Conservation (phyloP, 53 echinoderm and acorn worm genomes). For the Henricia sp. region DNA sequence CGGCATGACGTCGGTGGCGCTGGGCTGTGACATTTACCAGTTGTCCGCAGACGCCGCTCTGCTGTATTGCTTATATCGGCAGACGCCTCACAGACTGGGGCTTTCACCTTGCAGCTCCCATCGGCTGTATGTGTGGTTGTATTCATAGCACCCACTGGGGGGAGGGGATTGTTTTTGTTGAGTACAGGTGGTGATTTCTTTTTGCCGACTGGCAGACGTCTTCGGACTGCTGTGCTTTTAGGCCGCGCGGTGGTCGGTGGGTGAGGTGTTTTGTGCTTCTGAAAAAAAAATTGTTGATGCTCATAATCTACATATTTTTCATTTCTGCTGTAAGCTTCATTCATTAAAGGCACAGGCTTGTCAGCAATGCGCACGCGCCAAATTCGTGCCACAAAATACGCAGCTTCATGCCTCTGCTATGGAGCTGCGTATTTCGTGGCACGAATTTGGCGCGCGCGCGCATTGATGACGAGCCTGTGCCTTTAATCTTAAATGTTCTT, state of each 20-base stretch:
- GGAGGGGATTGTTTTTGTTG: slow-evolving; percentile 86
- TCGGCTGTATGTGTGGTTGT: slow-evolving; percentile 33
- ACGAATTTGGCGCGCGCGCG: too few species aligned
- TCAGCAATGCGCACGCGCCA: too few species aligned
- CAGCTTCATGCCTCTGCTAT: too few species aligned
- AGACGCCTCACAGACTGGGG: slow-evolving; percentile 7
- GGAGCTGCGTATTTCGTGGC: too few species aligned
- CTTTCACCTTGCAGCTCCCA: slow-evolving; percentile 1
- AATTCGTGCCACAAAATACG: too few species aligned
- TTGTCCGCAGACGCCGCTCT: slow-evolving; percentile 12
- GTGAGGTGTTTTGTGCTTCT: slow-evolving; percentile 80
- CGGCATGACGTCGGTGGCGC: slow-evolving; percentile 66
- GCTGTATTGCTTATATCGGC: neutral
- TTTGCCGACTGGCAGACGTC: slow-evolving; percentile 62
- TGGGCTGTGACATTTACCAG: slow-evolving; percentile 71
- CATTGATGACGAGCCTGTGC: too few species aligned
- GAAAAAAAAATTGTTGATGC: too few species aligned
- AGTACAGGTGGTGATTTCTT: slow-evolving; percentile 72
- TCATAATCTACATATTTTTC: too few species aligned
- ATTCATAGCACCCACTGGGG: slow-evolving; percentile 68
- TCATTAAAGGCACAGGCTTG: too few species aligned
- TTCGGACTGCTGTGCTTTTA: slow-evolving; percentile 72
- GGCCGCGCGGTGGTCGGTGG: slow-evolving; percentile 81
- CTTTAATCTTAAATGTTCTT: too few species aligned
- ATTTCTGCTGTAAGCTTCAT: too few species aligned